Conservation (phyloP, 2,113 vertebrate species). For the Charina bottae region DNA sequence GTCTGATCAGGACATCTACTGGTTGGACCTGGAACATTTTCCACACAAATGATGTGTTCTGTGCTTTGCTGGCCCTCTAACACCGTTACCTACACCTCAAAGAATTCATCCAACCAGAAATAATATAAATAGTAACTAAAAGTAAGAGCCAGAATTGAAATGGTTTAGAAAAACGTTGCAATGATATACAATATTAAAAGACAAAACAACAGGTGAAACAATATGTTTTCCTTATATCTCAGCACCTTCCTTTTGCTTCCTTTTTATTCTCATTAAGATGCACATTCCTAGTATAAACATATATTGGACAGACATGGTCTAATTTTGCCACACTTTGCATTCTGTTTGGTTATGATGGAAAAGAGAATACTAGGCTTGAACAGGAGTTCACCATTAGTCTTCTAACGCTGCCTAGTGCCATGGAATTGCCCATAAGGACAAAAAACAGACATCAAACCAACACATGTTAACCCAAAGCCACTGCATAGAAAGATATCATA, state of each 20-base stretch:
- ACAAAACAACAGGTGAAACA: neutral
- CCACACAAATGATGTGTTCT: neutral
- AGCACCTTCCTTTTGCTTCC: neutral
- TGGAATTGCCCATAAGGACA: neutral
- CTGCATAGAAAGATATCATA: slow-evolving; percentile 13
- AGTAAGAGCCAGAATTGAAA: neutral
- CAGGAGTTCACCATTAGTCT: neutral
- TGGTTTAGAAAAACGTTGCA: slow-evolving; percentile 5
- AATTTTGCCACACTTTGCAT: neutral
- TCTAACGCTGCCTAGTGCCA: neutral
- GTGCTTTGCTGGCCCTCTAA: neutral
- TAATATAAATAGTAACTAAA: neutral
- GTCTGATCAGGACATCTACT: neutral
- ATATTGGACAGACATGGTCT: neutral
- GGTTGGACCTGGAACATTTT: neutral
- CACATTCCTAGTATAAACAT: neutral
- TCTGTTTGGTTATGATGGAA: neutral
- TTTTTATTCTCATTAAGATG: neutral
- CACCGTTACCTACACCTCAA: neutral
- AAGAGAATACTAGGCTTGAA: neutral
- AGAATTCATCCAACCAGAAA: neutral
- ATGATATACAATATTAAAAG: neutral
- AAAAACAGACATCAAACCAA: slow-evolving; percentile 9
- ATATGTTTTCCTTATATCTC: neutral
- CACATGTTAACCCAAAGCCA: slow-evolving; percentile 9